phyloP scores from a whole-genome alignment of 2,113 vertebrate genomes.

The Corythornis madagascariensis region DNA sequence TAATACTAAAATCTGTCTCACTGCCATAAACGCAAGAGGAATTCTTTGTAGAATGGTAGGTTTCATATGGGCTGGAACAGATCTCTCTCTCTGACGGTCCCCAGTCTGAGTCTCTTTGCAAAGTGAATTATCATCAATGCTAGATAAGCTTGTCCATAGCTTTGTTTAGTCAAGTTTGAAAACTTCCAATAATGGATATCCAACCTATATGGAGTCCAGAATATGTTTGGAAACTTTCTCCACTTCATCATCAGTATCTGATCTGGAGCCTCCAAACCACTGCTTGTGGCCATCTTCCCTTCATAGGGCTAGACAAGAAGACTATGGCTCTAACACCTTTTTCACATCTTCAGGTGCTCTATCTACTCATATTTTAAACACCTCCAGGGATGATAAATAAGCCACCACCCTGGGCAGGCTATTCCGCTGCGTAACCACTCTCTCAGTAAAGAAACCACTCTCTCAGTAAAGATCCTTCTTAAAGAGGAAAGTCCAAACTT shows the following conservation, averaged over 20 bases:
- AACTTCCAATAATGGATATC: not conserved
- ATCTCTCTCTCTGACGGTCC: not conserved
- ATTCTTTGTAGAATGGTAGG: not conserved
- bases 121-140: not conserved
- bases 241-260: not conserved
- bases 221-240: not conserved
- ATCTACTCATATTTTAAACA: too few species aligned
- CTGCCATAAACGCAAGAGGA: not conserved
- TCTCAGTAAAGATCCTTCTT: not conserved
- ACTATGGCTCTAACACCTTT: not conserved
- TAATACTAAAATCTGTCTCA: not conserved
- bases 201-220: not conserved
- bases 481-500: not conserved
- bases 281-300: not conserved
- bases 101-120: not conserved
- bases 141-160: not conserved
- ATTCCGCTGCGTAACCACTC: too few species aligned
- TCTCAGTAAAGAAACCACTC: too few species aligned
- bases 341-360: too few species aligned
- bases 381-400: too few species aligned
- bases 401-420: too few species aligned
- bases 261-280: not conserved
- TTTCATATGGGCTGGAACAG: not conserved
- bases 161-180: not conserved
- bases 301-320: not conserved